These are phyloP conservation scores for Drosophila engyochracea DNA, from an alignment of 2,888 invertebrate genomes.

Conservation along the genomic window DNA sequence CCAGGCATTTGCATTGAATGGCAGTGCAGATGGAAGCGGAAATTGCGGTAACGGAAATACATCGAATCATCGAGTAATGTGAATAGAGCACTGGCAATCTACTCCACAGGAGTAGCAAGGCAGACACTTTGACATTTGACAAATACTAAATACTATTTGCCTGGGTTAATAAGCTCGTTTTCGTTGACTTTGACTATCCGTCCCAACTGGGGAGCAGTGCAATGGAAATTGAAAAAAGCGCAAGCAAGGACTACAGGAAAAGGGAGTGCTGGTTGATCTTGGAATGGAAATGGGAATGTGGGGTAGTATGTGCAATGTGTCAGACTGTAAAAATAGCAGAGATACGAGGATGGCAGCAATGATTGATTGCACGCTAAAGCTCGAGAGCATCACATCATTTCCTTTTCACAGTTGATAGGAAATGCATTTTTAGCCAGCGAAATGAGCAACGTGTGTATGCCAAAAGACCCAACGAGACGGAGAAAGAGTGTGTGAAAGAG, in stretches of 20 bases:
- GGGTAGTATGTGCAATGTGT: conserved; percentile 19
- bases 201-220: conserved; percentile 42
- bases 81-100: conserved; percentile 32
- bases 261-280: background rate
- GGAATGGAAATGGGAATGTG: background rate
- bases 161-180: conserved; percentile 78
- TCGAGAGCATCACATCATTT: conserved; percentile 78
- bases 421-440: conserved; percentile 79
- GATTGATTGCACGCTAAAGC: conserved; percentile 82
- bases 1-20: conserved; percentile 11
- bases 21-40: conserved; percentile 39
- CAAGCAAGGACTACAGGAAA: conserved; percentile 26
- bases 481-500: background rate
- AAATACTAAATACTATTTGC: conserved; percentile 81
- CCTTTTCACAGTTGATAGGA: conserved; percentile 80
- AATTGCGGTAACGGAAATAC: conserved; percentile 58
- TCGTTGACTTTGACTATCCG: conserved; percentile 63
- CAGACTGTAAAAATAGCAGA: conserved; percentile 50
- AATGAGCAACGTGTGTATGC: conserved; percentile 66
- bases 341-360: conserved; percentile 61
- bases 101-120: conserved; percentile 2
- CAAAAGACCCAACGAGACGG: conserved; percentile 14
- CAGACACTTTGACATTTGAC: conserved; percentile 70
- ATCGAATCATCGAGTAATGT: conserved; percentile 35
- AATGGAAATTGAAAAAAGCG: conserved; percentile 7